These are phyloP conservation scores for Noctilio leporinus DNA, from an alignment of 2,113 vertebrate genomes.

Conservation along the genomic window DNA sequence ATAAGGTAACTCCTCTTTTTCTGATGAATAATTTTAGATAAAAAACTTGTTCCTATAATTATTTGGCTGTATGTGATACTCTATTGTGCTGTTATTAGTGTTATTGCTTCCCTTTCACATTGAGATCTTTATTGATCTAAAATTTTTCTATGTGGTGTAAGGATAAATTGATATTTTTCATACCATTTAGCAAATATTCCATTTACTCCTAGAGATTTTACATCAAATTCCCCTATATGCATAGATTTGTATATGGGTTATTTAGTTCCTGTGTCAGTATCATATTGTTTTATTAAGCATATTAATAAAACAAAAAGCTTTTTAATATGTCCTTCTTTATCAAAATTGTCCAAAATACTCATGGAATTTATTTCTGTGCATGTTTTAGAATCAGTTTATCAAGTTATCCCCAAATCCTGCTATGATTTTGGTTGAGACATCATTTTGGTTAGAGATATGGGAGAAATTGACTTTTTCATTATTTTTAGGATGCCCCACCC, in stretches of 20 bases:
- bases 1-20: background rate
- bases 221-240: background rate
- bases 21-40: background rate
- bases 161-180: background rate
- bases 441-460: background rate
- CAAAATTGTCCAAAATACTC: background rate
- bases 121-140: background rate
- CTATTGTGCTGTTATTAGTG: background rate
- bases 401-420: background rate
- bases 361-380: background rate
- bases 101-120: background rate
- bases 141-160: background rate
- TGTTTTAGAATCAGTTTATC: background rate
- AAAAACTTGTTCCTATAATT: background rate
- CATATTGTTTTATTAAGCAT: background rate
- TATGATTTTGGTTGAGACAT: background rate
- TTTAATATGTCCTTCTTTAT: background rate
- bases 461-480: background rate
- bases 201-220: background rate
- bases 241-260: background rate
- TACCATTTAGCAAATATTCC: background rate
- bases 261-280: background rate
- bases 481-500: background rate
- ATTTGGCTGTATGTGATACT: background rate
- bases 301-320: too few species aligned